These are phyloP conservation scores for Tyria jacobaeae DNA, from an alignment of 2,888 invertebrate genomes.

Conservation along the genomic window DNA sequence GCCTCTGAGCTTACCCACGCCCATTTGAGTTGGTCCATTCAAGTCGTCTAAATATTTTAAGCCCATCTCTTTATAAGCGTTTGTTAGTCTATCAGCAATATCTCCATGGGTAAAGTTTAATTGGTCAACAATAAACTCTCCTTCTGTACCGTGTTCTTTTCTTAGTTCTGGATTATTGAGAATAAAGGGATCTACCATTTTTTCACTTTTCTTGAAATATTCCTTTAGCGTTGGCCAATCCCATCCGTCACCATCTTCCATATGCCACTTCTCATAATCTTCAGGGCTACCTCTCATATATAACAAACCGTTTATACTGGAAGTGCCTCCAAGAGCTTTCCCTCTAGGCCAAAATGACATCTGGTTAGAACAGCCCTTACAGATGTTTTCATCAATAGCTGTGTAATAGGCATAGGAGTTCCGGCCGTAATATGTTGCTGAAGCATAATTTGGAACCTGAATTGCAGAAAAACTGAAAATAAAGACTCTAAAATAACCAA, in stretches of 20 bases:
- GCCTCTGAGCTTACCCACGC: conserved; percentile 84
- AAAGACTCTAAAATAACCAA: neutral
- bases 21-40: conserved; percentile 81
- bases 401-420: conserved; percentile 74
- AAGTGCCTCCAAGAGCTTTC: conserved; percentile 75
- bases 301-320: conserved; percentile 76
- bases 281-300: conserved; percentile 75
- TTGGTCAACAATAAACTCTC: conserved; percentile 82
- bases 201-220: conserved; percentile 79
- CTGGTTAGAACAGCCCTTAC: conserved; percentile 60
- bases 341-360: conserved; percentile 79
- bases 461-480: conserved; percentile 35
- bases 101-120: conserved; percentile 73
- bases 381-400: conserved; percentile 66
- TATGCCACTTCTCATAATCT: conserved; percentile 75
- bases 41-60: conserved; percentile 75
- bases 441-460: conserved; percentile 75
- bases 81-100: conserved; percentile 65
- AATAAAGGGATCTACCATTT: conserved; percentile 72
- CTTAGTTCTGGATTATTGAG: conserved; percentile 67
- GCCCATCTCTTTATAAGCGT: conserved; percentile 83
- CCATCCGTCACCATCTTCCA: conserved; percentile 71
- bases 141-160: conserved; percentile 79
- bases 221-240: conserved; percentile 72
- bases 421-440: conserved; percentile 63